These are phyloP conservation scores for Catharus fuscescens DNA, from an alignment of 2,113 vertebrate species.

Conservation along the genomic window DNA sequence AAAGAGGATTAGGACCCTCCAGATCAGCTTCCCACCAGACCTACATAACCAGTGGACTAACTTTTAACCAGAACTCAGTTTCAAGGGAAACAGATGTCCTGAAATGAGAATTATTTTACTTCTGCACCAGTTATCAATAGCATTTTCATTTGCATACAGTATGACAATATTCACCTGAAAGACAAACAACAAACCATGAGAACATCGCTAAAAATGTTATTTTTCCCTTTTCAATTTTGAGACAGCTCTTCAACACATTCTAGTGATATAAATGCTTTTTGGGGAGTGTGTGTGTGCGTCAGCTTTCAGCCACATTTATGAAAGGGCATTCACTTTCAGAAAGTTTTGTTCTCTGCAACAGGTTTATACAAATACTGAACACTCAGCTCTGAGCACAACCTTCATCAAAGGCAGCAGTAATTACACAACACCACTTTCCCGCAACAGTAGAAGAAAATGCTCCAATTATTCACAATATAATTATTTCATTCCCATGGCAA, in stretches of 20 bases:
- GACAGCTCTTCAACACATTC: not conserved
- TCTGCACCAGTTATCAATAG: not conserved
- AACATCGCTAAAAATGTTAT: not conserved
- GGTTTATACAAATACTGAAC: not conserved
- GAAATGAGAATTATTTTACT: not conserved
- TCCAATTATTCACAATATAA: slow-evolving; percentile 16
- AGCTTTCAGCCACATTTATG: not conserved
- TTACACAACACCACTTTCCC: not conserved
- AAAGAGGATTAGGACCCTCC: not conserved
- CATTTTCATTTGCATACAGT: not conserved
- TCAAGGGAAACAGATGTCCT: not conserved
- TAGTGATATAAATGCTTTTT: not conserved
- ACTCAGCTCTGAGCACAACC: not conserved
- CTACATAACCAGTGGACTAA: not conserved
- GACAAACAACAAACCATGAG: not conserved
- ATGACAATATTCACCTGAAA: not conserved
- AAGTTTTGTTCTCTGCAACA: not conserved
- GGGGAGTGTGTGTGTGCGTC: not conserved
- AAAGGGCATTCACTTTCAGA: not conserved
- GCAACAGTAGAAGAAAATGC: not conserved
- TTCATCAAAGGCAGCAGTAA: not conserved
- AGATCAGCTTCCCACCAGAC: not conserved
- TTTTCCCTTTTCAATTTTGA: not conserved
- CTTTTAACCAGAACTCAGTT: not conserved
- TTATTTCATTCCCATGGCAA: slow-evolving; percentile 52